Conservation (phyloP, 2,113 vertebrate species). For the Microcebus ravelobensis region DNA sequence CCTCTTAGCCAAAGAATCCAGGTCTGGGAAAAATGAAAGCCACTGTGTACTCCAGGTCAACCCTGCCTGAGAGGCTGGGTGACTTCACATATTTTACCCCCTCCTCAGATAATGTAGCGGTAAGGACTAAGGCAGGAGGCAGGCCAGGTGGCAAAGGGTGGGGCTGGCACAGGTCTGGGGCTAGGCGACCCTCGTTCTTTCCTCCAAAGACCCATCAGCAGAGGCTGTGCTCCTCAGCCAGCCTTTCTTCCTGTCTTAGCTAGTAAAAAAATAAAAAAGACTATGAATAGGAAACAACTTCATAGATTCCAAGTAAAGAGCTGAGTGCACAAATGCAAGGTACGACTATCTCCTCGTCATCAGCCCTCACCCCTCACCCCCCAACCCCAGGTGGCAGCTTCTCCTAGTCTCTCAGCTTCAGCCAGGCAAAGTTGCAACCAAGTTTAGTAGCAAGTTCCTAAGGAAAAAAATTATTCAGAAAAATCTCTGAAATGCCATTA, state of each 20-base stretch:
- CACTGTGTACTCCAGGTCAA: background rate
- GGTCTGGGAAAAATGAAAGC: background rate
- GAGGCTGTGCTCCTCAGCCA: background rate
- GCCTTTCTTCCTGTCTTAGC: background rate
- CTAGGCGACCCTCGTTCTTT: background rate
- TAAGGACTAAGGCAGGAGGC: background rate
- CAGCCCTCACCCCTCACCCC: too few relatives aligned
- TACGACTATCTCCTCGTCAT: background rate
- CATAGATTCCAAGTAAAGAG: background rate
- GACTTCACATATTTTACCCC: background rate
- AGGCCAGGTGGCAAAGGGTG: too few relatives aligned
- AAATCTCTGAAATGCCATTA: constrained; percentile 67
- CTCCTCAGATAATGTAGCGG: accelerated
- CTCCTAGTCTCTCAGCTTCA: background rate
- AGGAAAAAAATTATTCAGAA: constrained; percentile 52
- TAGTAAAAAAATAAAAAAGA: background rate
- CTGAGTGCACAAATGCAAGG: background rate
- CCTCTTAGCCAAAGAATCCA: background rate
- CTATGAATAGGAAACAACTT: background rate
- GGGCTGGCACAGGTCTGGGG: background rate
- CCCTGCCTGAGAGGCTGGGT: background rate
- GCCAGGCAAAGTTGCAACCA: background rate
- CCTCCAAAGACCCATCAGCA: background rate
- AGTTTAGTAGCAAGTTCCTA: constrained; percentile 28
- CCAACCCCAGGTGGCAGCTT: background rate